Base-by-base conservation (phyloP, 2,113 vertebrate species). In the Paradisaea rubra region DNA sequence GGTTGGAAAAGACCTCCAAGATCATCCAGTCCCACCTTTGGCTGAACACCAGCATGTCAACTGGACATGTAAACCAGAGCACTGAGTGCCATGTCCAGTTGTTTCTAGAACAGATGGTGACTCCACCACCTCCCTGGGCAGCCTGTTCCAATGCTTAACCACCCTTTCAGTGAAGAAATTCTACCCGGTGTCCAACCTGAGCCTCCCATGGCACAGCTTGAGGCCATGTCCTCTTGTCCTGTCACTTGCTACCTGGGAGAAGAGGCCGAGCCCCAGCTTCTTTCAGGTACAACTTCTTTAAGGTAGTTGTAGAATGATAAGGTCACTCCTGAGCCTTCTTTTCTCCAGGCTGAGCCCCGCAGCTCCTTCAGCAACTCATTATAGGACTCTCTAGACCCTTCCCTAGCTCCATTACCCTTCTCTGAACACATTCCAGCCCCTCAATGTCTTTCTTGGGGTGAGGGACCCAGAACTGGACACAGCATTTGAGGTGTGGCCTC, bases 11-110 rank as follows among this genome's bases (percentile, higher is more conserved):
- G 19, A 60, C 15, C 28, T 66, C 39, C 69, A 60, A 21, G 42
- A 33, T 27, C 6, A 69, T 42, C 49, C 47, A 42, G 54, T 69
- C 41, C 25, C 27, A 22, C 63, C 56, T 70, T 49, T 69, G 22
- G 16, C 35, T 49, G 28, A 83, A 50, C 35, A 37, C 42, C 49
- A 70, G 18, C 25, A 24, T 33, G 8, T 20, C 49, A 50, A 8
- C 18, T 24, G n/a, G n/a, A n/a, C n/a, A n/a, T n/a, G n/a, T n/a
- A 41, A 35, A 42, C 13, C 49, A 56, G 20, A 20, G 71, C 22
- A 33, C 15, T 33, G 11, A 24, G 41, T 33, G 42, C 33, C 45
- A 33, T 0, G 0, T 33, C 41, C 42, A 24, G 41, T 24, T 3
- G 8, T 54, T 82, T 54, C 54, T 19, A 22, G 41, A 54, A 12